Evolutionary conservation across 2,113 vertebrate genomes (phyloP), one percentile per base, ranked within the genome.

Genomic region (Platichthys flesus): DNA sequence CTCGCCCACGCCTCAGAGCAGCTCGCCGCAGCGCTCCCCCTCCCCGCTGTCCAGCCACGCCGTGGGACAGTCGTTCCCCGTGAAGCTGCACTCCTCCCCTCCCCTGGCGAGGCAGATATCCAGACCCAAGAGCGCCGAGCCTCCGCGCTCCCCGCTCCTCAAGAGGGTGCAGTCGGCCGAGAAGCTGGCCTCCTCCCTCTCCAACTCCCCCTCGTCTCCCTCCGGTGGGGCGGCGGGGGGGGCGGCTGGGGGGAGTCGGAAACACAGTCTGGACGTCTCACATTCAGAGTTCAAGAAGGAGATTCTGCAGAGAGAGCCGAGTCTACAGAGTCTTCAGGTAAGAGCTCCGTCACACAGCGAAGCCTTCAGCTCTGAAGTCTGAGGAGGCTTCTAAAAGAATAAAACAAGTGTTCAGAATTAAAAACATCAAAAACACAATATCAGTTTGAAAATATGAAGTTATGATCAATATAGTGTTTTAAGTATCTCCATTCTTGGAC

Each of bases 141-240:
- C 97, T 0, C 97, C 97, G 0, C 94, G 98, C 9, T 99, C 98
- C 1, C 97, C 98, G 1, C 92, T 99, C 28, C 95, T 99, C n/a
- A 99, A 99, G 91, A 95, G 98, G 75, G 97, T 99, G 9, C 98
- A 99, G 89, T 98, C 97, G 0, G 95, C 98, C 0, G 98, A 99
- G 91, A 99, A 98, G 21, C 92, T 98, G 71, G 95, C 96, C 2
- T 82, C 96, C 64, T 96, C 96, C 0, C 91, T 98, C 55, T 94
- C 96, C 3, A 94, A 93, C 57, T 93, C 96, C 0, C 95, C 97
- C 81, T 96, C 96, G 54, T 96, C 91, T 0, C 90, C 96, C 63
- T 95, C 96, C 0, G 89, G 96, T 5, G 92, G 90, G 23, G 94
- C 93, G 5, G 51, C 57, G 1, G 80, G 14, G 3, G 95, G 60